Base-by-base conservation (phyloP, 2,797 vertebrate species). In the Lagodon rhomboides region DNA sequence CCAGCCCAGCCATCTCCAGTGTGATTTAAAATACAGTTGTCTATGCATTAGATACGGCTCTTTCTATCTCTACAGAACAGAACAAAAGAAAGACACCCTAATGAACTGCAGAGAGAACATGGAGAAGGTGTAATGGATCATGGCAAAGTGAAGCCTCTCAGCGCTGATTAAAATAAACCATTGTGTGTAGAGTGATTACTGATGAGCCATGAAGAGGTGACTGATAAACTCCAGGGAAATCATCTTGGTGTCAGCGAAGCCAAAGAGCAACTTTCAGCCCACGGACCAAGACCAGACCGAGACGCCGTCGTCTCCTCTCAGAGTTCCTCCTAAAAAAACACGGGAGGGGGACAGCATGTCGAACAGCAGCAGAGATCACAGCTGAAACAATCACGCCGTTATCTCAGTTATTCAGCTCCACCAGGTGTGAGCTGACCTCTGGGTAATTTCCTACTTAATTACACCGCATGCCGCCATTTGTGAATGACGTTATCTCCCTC, bases 371-470 rank as follows among this genome's bases (percentile, higher is more conserved):
- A 68, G 75, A 83, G 79, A 87, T 85, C 84, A 86, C 75, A 87
- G 71, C 86, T 77, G 46, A 79, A 90, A 88, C 80, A 79, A 82
- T 79, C 78, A 56, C 44, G 41, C 82, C 34, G 34, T 89, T 85
- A 82, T 85, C 77, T 79, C 60, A 49, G 65, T 64, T 68, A 74
- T 91, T 91, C 80, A 75, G 76, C 83, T 73, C 67, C 76, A 70
- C 71, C 83, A 90, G 92, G 89, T 91, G 89, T 77, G 84, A 82
- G 80, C 62, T 91, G 87, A 90, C 89, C 83, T 87, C 72, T 64
- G 77, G 82, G 72, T 91, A 77, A 91, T 91, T 90, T 88, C 55
- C 68, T 65, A 54, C 77, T 90, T 89, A 91, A 94, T 94, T 87
- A 87, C 75, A 66, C 64, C 17, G 58, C 69, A 63, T 68, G 75